These are phyloP conservation scores for Ranitomeya variabilis DNA, from an alignment of 2,113 vertebrate genomes.

Conservation along the genomic window DNA sequence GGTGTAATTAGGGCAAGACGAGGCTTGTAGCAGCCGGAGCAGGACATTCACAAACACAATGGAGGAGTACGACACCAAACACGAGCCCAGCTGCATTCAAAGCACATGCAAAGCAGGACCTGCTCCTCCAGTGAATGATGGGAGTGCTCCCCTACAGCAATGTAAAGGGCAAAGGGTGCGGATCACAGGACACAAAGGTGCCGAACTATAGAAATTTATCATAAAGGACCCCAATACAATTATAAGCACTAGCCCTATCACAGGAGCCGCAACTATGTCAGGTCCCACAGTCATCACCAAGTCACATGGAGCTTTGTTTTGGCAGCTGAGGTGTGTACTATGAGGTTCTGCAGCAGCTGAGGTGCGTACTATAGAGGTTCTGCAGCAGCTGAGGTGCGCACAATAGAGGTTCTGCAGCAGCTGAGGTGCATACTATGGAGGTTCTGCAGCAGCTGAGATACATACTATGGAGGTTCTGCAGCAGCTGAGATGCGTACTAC, in stretches of 20 bases:
- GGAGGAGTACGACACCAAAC: not conserved
- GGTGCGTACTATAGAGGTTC: too few relatives aligned
- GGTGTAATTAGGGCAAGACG: conserved; percentile 35
- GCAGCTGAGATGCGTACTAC: not conserved
- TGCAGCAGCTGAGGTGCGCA: not conserved
- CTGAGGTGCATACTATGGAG: not conserved
- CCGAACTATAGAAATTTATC: not conserved
- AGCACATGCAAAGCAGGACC: conserved; percentile 22
- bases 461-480: not conserved
- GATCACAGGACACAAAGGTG: not conserved
- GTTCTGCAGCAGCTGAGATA: not conserved
- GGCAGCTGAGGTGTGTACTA: not conserved
- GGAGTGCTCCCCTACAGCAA: not conserved
- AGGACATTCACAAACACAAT: not conserved
- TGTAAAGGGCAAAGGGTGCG: not conserved
- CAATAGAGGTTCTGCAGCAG: not conserved
- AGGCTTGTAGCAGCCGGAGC: conserved; percentile 19
- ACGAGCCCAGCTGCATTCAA: conserved; percentile 18
- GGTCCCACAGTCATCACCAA: not conserved
- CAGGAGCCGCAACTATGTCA: not conserved
- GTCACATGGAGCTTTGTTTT: not conserved
- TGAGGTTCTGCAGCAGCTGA: not conserved
- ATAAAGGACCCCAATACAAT: not conserved
- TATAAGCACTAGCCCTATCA: not conserved
- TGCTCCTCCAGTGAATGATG: not conserved